Evolutionary conservation across 2,888 invertebrate genomes (phyloP), one percentile per base, ranked within the genome.

Genomic region (Nezara viridula): DNA sequence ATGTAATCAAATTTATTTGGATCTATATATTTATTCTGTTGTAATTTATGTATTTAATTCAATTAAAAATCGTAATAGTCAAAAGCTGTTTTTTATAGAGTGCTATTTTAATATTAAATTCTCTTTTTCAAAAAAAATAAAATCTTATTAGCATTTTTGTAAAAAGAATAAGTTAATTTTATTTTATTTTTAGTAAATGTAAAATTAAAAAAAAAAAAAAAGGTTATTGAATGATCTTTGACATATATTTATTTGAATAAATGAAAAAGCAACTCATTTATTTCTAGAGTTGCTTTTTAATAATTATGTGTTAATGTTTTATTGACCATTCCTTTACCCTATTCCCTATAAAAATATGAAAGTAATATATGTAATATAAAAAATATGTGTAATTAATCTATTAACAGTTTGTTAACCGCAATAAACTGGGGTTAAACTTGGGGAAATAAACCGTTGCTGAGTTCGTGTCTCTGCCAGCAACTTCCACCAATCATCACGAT

Each of bases 11-110:
- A 55, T 52, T 86, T 21, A 86, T 86, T 86, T 86, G 86, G 44
- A 86, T 37, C n/a, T n/a, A 19, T 73, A 73, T 87, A 87, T 87
- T 87, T 87, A 87, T 87, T 87, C n/a, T 87, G 87, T 66, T 87
- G 66, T 87, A 87, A 27, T 73, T 27, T 66, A 87, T 49, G 73
- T 88, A 44, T 88, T 81, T 81, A n/a, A 81, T 81, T 81, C 44
- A 81, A 81, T 47, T 81, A 47, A 81, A 81, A 81, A 81, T 81
- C n/a, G 37, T 81, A 40, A 40, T 44, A 81, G 44, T 44, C 40
- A 44, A 40, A 44, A 44, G 44, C 44, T 81, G 81, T 44, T 77
- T 77, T 77, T 77, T 40, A 81, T 44, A 44, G 24, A 81, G 37
- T 81, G 66, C 66, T 73, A 73, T 73, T 73, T 73, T 73, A 73